Base-by-base conservation (phyloP, 2,113 vertebrate genomes). In the Terrapene triunguis region DNA sequence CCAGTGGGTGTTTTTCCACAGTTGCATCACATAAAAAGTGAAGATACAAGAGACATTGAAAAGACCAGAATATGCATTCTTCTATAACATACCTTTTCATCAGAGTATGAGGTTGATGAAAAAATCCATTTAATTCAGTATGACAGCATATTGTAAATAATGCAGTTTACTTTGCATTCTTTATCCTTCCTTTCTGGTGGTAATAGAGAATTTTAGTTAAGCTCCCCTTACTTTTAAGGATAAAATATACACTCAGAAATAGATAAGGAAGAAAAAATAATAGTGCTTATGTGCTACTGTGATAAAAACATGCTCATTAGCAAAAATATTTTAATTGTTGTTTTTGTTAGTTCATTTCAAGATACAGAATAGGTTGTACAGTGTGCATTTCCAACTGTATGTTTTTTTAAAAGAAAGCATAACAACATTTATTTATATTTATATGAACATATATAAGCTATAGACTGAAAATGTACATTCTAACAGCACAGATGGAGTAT, bases 401-500 rank as follows among this genome's bases (percentile, higher is more conserved):
- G 80, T 78, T 47, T 72, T 72, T 27, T 42, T 74, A 25, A 78
- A 44, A 78, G 25, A 7, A 47, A 78, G 74, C 24, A 78, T 47
- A 42, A 76, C 38, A 76, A 25, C 55, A 24, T 50, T 14, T 72
- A 9, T 76, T 69, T 16, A 0, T 2, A n/a, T 92, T 90, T 32
- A 8, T 92, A 85, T 53, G 78, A 88, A 92, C 38, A 0, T 87
- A 86, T 80, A 93, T 0, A 4, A 95, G 95, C 98, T 94, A 93
- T 96, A 97, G 97, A 83, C 96, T 94, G 97, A 95, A 96, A 95
- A 92, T 95, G 95, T 90, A 95, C 69, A 90, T 92, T 89, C 97
- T 98, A 94, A 17, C 97, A 95, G 97, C 98, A 98, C 98, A 98
- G 98, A 97, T 98, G 98, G 98, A 98, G 97, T 89, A 97, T 95